These are phyloP conservation scores for Drosophila santomea DNA, from an alignment of 1,140 invertebrate species.

Conservation along the genomic window DNA sequence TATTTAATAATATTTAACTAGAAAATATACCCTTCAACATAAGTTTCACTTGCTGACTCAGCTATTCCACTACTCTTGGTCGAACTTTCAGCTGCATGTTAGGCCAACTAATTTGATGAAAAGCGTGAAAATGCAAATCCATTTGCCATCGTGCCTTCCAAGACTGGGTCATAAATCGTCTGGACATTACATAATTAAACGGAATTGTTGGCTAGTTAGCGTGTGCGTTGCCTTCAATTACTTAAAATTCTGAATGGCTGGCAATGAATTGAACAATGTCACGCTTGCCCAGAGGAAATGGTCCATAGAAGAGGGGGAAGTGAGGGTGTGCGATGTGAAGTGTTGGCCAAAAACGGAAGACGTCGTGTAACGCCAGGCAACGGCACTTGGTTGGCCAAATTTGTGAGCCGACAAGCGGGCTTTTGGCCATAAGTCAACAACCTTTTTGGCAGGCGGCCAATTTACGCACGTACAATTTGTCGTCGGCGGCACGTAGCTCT, in stretches of 20 bases:
- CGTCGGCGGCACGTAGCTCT: constrained; percentile 52
- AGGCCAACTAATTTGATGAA: constrained; percentile 56
- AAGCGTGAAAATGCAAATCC: constrained; percentile 73
- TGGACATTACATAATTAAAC: constrained; percentile 76
- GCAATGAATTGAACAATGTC: constrained; percentile 79
- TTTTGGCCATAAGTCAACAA: constrained; percentile 72
- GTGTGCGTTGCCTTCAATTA: constrained; percentile 73
- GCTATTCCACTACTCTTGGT: background rate
- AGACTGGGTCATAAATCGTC: constrained; percentile 62
- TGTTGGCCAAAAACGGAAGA: constrained; percentile 44
- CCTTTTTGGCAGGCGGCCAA: constrained; percentile 72
- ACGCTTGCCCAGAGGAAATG: constrained; percentile 70
- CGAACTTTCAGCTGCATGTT: constrained; percentile 20
- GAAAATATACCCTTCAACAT: too few species aligned
- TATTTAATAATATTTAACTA: too few species aligned
- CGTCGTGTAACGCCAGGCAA: constrained; percentile 43
- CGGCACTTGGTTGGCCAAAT: constrained; percentile 65
- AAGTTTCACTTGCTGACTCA: too few species aligned
- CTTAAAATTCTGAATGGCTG: constrained; percentile 80
- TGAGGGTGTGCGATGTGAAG: background rate
- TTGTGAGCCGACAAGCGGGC: constrained; percentile 41
- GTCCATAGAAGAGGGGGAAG: constrained; percentile 19
- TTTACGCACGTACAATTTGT: constrained; percentile 80
- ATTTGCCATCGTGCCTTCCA: constrained; percentile 34
- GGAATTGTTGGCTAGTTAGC: constrained; percentile 63